Evolutionary conservation across 2,113 vertebrate genomes (phyloP).

Genomic region (Barbus barbus): DNA sequence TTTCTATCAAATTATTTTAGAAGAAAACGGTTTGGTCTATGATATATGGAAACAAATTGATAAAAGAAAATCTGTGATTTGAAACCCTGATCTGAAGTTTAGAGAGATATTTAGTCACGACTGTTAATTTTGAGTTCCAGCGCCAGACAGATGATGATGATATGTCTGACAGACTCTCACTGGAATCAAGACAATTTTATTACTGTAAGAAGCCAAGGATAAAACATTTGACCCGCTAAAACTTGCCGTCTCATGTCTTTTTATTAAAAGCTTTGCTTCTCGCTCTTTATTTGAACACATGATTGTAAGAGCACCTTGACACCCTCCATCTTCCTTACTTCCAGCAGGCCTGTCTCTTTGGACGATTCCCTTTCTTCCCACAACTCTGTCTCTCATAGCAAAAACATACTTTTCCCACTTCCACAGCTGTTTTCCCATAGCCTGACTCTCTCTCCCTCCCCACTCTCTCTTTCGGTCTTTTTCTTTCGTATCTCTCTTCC

Average conservation of each 20-base stretch:
- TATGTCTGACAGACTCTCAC: constrained; percentile 11
- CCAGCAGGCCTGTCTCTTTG: constrained; percentile 9
- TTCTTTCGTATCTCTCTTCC: constrained; percentile 44
- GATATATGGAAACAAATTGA: neutral
- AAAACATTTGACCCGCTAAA: neutral
- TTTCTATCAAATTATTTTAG: neutral
- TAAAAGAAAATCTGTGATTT: neutral
- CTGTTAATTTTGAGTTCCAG: constrained; percentile 9
- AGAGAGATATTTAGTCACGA: neutral
- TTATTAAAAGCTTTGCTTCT: constrained; percentile 30
- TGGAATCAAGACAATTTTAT: constrained; percentile 20
- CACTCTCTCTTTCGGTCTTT: constrained; percentile 46
- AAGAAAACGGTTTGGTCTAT: neutral
- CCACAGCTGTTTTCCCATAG: constrained; percentile 3
- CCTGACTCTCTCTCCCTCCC: constrained; percentile 27
- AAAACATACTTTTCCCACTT: neutral
- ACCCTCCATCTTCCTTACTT: constrained; percentile 19
- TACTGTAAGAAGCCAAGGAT: neutral
- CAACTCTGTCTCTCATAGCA: constrained; percentile 20
- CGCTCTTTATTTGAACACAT: constrained; percentile 31
- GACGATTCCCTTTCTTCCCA: neutral
- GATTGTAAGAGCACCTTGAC: constrained; percentile 37
- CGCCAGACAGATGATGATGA: constrained; percentile 16
- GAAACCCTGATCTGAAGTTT: neutral
- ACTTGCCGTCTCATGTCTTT: constrained; percentile 5